Evolutionary conservation across 2,113 vertebrate genomes (phyloP).

Genomic region (Gambusia holbrooki): DNA sequence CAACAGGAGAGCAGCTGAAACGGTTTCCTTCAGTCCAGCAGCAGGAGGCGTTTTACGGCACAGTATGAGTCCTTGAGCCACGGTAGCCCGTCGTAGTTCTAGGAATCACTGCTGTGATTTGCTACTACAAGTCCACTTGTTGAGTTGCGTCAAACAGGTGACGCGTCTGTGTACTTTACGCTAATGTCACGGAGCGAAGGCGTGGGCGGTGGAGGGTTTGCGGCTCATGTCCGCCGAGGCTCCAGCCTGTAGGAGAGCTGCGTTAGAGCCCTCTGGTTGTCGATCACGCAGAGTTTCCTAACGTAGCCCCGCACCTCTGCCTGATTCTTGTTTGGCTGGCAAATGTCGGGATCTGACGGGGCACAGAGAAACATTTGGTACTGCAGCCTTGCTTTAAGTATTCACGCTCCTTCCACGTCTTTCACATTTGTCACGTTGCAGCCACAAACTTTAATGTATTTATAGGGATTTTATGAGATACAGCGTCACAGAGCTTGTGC

Average conservation of each 20-base stretch:
- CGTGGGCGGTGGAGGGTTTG: conserved; percentile 38
- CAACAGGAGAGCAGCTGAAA: conserved; percentile 50
- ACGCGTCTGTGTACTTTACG: conserved; percentile 28
- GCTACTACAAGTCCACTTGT: conserved; percentile 56
- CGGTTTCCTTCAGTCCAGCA: conserved; percentile 43
- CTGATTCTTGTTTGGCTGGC: conserved; percentile 95
- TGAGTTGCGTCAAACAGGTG: conserved; percentile 19
- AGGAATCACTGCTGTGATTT: conserved; percentile 47
- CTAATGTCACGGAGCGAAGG: conserved; percentile 60
- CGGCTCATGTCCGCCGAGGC: conserved; percentile 88
- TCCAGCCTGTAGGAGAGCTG: conserved; percentile 97
- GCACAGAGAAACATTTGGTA: conserved; percentile 21
- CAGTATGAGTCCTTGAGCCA: conserved; percentile 58
- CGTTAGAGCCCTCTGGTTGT: conserved; percentile 98
- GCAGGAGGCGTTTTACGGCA: conserved; percentile 67
- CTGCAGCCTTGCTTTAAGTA: neutral
- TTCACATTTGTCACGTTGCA: neutral
- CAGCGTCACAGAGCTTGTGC: neutral
- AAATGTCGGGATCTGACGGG: conserved; percentile 87
- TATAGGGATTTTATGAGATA: neutral
- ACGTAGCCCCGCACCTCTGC: conserved; percentile 94
- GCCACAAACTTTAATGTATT: neutral
- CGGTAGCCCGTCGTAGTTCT: conserved; percentile 33
- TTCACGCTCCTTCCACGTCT: neutral
- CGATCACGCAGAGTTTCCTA: conserved; percentile 95